Evolutionary conservation across 2,888 invertebrate genomes (phyloP).

Genomic region (Lasioglossum pauxillum): DNA sequence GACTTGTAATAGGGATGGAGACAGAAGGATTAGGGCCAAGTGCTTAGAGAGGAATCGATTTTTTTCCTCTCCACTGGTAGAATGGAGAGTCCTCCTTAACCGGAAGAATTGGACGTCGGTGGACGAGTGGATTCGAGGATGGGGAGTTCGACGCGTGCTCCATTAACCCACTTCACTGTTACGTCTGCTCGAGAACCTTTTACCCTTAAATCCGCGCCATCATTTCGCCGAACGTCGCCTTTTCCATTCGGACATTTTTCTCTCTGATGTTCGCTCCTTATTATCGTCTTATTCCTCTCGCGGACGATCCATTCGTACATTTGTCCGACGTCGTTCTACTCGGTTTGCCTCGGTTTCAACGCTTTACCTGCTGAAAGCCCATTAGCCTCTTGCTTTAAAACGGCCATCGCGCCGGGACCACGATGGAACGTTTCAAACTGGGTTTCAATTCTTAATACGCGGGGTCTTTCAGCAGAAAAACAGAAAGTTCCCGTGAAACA

Average conservation of each 20-base stretch:
- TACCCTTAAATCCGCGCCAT: constrained; percentile 9
- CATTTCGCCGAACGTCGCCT: neutral
- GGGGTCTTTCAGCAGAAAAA: neutral
- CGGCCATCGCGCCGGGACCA: neutral
- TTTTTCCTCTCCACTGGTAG: neutral
- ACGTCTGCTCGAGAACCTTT: neutral
- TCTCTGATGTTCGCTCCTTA: neutral
- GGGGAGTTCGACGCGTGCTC: neutral
- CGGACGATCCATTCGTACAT: neutral
- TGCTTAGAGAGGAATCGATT: neutral
- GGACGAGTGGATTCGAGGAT: neutral
- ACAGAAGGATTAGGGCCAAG: neutral
- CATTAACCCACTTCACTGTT: constrained; percentile 10
- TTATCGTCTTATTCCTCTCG: neutral
- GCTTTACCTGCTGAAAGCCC: neutral
- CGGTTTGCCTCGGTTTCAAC: neutral
- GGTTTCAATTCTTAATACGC: neutral
- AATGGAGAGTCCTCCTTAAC: neutral
- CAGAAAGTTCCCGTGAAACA: neutral
- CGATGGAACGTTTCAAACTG: neutral
- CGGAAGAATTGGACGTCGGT: neutral
- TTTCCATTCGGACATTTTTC: neutral
- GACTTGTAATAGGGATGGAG: neutral
- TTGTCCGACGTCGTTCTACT: neutral
- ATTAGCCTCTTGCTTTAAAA: neutral